Base-by-base conservation (phyloP, 2,888 invertebrate species). In the Tholera decimalis region DNA sequence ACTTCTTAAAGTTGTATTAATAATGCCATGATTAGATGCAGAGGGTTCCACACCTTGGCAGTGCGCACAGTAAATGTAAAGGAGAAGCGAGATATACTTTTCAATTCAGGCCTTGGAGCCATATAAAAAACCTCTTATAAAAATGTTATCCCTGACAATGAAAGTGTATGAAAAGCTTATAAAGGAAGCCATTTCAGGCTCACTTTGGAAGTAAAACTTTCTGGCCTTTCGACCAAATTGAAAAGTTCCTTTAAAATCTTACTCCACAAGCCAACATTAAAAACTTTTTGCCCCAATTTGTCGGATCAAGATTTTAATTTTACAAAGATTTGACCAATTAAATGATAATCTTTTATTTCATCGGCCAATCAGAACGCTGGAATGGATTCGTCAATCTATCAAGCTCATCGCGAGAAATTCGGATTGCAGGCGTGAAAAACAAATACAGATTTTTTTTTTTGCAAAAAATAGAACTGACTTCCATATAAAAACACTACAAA, bases 111-210 rank as follows among this genome's bases (percentile, higher is more conserved):
- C 3, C 39, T 18, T 13, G 28, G 9, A 39, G 39, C 37, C 18
- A 73, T 63, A 43, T 8, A 69, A 64, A 54, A 54, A 20, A 18
- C 0, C 26, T 7, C 28, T 53, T 20, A 47, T 62, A 65, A 54
- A 71, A 64, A 64, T 30, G 9, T 73, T 49, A 67, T 67, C 46
- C 41, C 35, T 6, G 30, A 33, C 37, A 50, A 73, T 44, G 43
- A 65, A 69, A 73, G n/a, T 37, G 58, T 67, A 74, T 74, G 68
- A 53, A 71, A 71, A 67, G 47, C 47, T 58, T 53, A 74, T 67
- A 74, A 67, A 68, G 39, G n/a, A 65, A 44, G 43, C 33, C 49
- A 39, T 54, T 69, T 53, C 22, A 44, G 49, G 43, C 49, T 46
- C 46, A 67, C 51, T 73, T 51, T 49, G 3, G n/a, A 9, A 28